Conservation (phyloP, 2,797 vertebrate genomes). For the Channallabes apus region DNA sequence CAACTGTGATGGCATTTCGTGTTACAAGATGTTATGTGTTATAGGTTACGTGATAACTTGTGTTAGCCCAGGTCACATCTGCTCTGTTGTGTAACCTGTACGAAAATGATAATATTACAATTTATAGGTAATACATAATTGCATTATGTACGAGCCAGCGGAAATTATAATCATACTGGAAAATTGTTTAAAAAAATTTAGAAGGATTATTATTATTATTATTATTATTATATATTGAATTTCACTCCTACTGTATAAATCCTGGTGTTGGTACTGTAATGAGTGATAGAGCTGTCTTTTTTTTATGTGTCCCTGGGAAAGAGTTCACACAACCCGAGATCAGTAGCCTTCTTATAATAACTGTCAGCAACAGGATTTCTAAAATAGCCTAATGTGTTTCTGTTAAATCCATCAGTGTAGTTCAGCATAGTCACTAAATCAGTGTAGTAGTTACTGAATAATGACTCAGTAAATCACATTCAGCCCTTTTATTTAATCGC, state of each 20-base stretch:
- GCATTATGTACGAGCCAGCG: no score
- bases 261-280: not conserved
- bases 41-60: no score
- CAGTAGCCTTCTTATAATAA: not conserved
- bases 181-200: no score
- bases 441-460: not conserved
- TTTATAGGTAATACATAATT: no score
- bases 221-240: no score
- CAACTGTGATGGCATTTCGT: no score
- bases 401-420: not conserved
- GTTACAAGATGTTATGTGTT: no score
- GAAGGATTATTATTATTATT: no score
- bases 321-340: not conserved
- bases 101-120: no score
- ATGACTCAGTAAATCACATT: slow-evolving; percentile 11
- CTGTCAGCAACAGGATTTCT: not conserved
- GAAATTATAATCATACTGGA: no score
- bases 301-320: not conserved
- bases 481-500: not conserved
- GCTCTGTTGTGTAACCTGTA: no score
- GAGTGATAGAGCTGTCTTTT: not conserved
- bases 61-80: no score
- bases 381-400: not conserved
- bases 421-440: not conserved
- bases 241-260: not conserved